Evolutionary conservation across 1,140 invertebrate genomes (phyloP), one percentile per base, ranked within the genome.

Genomic region (Meloidogyne hapla): DNA sequence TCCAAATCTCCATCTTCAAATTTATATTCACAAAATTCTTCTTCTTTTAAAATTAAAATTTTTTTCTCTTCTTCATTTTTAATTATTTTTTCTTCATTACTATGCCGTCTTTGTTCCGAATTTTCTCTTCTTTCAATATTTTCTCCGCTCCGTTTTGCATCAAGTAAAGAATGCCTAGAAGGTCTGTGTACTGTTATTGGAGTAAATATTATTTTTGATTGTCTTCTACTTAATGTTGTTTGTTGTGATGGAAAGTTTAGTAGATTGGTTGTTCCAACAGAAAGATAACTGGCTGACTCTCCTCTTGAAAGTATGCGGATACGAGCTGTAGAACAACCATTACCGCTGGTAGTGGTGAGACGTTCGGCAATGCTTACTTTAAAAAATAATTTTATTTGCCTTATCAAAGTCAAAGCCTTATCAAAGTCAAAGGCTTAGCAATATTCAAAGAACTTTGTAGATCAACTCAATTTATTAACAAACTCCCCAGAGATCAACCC

Each of bases 251-350:
- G 42, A n/a, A 56, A 18, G 0, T 48, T 48, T 15, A 18, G 48
- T n/a, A 56, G 48, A 56, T 56, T 56, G n/a, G 18, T 56, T n/a
- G 48, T 18, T 56, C n/a, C 48, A n/a, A 73, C 71, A 26, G 71
- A 63, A 38, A 73, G 56, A 21, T 56, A 73, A 38, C 56, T 61
- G 45, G 40, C 71, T 0, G 71, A 73, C n/a, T 73, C 71, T 23
- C 71, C 48, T 12, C 71, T 56, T 38, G 71, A 73, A 18, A 73
- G 28, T 13, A 73, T 21, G 18, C 71, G 0, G 21, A 73, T 56
- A 21, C 71, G 71, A 0, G 71, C 65, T 1, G 28, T 72, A 21
- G 42, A 23, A 71, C 61, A 61, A 21, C 45, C 71, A n/a, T 45
- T 23, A 4, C 62, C 33, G 69, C 48, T 42, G 13, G 42, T 71